Evolutionary conservation across 35 echinoderm and acorn worm species (phyloP), one percentile per base, ranked within the genome.

Genomic region (Apostichopus parvimensis): DNA sequence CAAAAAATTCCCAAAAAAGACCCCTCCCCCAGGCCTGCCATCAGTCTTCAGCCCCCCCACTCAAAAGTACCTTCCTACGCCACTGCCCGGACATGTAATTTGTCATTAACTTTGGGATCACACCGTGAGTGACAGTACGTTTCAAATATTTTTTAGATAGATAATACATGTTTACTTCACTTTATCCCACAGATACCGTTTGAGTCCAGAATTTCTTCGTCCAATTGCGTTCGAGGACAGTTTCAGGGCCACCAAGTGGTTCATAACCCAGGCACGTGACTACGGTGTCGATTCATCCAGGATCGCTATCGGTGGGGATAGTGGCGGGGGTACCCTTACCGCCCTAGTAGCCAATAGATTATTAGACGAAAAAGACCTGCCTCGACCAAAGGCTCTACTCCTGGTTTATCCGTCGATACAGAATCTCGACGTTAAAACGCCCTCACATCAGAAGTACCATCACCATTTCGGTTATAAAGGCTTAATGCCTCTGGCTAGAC

Each of bases 301-400:
- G 10, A 61, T 93, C 9, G 92, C 34, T 9, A 59, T 93, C 8
- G 92, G 65, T 18, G 92, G 92, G 24, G 92, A 93, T 86, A 93
- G 92, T 73, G 92, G 66, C 2, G 92, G 92, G 2, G 92, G 92
- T 5, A 9, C 18, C 22, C 53, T 93, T 10, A 8, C 66, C 1
- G 82, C 82, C 15, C 57, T 75, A 13, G 5, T 93, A 8, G 24
- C 70, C 26, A 64, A 73, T 15, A 15, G 76, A 5, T 56, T 86
- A 6, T 54, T 86, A 17, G 79, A 85, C 26, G 53, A 93, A 14
- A 53, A 9, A 77, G 56, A 57, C 11, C 17, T 77, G 14, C 92
- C 81, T 13, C 24, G 78, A 56, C 15, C 75, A 15, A 93, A 86
- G 85, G 82, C 78, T 15, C 92, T 87, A 56, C 57, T 56, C 22